Base-by-base conservation (phyloP, 2,888 invertebrate genomes). In the Asteroscopus sphinx region DNA sequence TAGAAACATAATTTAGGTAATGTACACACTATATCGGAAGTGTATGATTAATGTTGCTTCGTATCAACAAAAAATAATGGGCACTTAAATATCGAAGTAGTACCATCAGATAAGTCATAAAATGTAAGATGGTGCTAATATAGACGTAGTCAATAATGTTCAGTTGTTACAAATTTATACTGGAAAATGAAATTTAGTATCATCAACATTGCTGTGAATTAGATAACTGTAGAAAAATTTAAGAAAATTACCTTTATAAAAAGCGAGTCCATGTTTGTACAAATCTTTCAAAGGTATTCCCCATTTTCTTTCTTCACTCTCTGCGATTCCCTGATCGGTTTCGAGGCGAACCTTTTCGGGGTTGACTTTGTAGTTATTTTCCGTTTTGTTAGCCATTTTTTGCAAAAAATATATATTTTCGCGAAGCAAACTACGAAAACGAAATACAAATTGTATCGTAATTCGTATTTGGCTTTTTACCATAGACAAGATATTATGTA, bases 211-310 rank as follows among this genome's bases (percentile, higher is more conserved):
- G n/a, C 3, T 13, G 7, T 7, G 12, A 9, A 33, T 0, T 41
- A 28, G 2, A 32, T 32, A 11, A 11, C 5, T 46, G 12, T 21
- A 13, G 35, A 39, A 48, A 60, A 21, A 41, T 36, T 51, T n/a
- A 30, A n/a, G 77, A 49, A 54, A 72, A 56, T 52, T 95, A 99
- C 99, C 99, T 97, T 98, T 99, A 86, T 98, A 99, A 94, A 99
- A 99, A 83, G 96, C 96, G 60, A 98, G 93, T 26, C 98, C 98
- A 79, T 98, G 95, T 93, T 97, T 97, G 92, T 98, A 99, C 46
- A 99, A 96, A 81, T 98, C 98, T 81, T 96, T 95, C 58, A 97
- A 85, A 39, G 96, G 96, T 79, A 97, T 93, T 44, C 96, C 96
- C 96, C 96, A 96, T 93, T 96, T 95, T 72, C 88, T 83, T 79